Percentiles rank a stretch among this genome's conserved stretches.
phyloP scores from a whole-genome alignment of 2,797 vertebrate genomes.

The Geotrypetes seraphini region DNA sequence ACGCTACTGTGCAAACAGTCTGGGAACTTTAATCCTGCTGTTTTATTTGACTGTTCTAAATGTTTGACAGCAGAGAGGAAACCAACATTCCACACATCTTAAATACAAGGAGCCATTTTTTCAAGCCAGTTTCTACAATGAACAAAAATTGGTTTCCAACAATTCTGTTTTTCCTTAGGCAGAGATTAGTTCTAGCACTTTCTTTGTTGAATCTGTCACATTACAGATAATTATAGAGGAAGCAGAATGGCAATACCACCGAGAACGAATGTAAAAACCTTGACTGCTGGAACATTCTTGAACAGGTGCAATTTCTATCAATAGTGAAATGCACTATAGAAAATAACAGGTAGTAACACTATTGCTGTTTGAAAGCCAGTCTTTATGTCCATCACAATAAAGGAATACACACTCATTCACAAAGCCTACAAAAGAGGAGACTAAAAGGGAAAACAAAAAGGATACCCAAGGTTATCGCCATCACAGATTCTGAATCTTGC shows the following conservation, averaged over 20 bases:
- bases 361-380: not conserved
- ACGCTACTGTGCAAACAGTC: not conserved
- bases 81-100: not conserved
- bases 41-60: conserved; percentile 4
- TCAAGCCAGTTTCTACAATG: not conserved
- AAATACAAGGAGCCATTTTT: conserved; percentile 1
- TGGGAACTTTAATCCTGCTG: conserved; percentile 3
- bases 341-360: not conserved
- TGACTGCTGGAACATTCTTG: not conserved
- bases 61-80: conserved; percentile 4
- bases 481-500: no score
- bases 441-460: not conserved
- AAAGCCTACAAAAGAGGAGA: not conserved
- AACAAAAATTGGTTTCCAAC: conserved; percentile 1
- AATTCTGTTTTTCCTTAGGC: not conserved
- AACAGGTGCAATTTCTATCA: conserved; percentile 1
- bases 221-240: not conserved
- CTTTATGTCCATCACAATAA: not conserved
- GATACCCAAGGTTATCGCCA: no score
- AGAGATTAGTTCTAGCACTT: not conserved
- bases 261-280: not conserved
- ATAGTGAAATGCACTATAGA: not conserved
- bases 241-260: not conserved
- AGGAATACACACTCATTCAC: not conserved
- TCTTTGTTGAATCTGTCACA: not conserved